Evolutionary conservation across 64 coral and sea anemone species (phyloP).

Genomic region (Stichodactyla helianthus): DNA sequence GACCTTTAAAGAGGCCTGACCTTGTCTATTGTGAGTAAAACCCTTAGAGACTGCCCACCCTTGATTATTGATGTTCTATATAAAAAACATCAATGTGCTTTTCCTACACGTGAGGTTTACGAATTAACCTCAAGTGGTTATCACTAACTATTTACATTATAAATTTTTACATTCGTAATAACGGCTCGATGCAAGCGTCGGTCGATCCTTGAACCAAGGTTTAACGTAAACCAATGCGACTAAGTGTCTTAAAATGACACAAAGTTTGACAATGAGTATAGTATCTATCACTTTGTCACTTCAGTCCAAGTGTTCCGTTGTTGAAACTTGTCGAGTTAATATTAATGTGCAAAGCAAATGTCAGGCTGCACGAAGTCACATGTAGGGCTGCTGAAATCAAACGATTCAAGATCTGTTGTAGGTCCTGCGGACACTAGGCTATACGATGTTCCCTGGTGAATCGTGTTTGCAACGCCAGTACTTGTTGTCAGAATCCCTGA

Average conservation of each 20-base stretch:
- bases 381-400: not conserved
- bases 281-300: not conserved
- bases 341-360: not conserved
- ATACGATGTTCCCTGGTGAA: not conserved
- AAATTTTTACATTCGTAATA: not conserved
- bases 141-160: not conserved
- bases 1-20: not conserved
- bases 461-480: not conserved
- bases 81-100: not conserved
- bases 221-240: not conserved
- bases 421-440: not conserved
- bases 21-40: not conserved
- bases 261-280: not conserved
- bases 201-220: not conserved
- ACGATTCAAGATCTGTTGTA: not conserved
- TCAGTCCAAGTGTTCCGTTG: not conserved
- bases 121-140: not conserved
- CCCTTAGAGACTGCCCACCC: not conserved
- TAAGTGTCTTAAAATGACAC: not conserved
- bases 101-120: not conserved
- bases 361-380: not conserved
- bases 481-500: slow-evolving; percentile 51
- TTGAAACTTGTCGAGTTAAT: not conserved
- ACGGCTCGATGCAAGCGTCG: not conserved
- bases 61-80: not conserved